Conservation (phyloP, 2,113 vertebrate species). For the Ctenodactylus gundi region DNA sequence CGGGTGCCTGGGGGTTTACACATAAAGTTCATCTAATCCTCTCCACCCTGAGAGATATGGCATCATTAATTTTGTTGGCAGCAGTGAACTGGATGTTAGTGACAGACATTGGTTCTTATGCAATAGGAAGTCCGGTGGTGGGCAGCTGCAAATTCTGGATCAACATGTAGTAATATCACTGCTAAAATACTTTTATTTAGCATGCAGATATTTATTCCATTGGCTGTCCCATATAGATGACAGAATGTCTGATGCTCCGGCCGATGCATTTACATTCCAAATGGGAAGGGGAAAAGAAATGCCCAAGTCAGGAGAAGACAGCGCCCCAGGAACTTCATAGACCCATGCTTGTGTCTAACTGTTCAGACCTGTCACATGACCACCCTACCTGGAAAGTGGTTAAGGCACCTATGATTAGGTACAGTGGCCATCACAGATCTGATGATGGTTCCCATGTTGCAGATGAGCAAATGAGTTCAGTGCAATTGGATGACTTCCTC, state of each 20-base stretch:
- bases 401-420: not conserved
- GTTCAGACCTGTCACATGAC: not conserved
- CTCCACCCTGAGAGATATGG: not conserved
- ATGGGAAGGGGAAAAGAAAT: not conserved
- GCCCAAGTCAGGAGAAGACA: not conserved
- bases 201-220: too few species aligned
- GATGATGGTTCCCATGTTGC: not conserved
- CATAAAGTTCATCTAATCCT: not conserved
- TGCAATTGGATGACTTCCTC: not conserved
- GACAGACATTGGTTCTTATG: not conserved
- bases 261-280: not conserved
- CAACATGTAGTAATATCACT: not conserved
- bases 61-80: not conserved
- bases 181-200: not conserved
- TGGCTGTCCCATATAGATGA: not conserved
- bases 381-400: not conserved
- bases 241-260: not conserved
- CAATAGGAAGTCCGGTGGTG: not conserved
- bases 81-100: not conserved
- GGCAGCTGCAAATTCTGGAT: not conserved
- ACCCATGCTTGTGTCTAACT: not conserved
- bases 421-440: not conserved
- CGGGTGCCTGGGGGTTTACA: not conserved
- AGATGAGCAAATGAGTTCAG: conserved; percentile 5
- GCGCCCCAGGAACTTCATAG: not conserved